Percentiles rank a stretch among this genome's conserved stretches.
These are phyloP conservation scores for Drosophila elegans DNA, from an alignment of 1,140 invertebrate genomes.

Conservation along the genomic window DNA sequence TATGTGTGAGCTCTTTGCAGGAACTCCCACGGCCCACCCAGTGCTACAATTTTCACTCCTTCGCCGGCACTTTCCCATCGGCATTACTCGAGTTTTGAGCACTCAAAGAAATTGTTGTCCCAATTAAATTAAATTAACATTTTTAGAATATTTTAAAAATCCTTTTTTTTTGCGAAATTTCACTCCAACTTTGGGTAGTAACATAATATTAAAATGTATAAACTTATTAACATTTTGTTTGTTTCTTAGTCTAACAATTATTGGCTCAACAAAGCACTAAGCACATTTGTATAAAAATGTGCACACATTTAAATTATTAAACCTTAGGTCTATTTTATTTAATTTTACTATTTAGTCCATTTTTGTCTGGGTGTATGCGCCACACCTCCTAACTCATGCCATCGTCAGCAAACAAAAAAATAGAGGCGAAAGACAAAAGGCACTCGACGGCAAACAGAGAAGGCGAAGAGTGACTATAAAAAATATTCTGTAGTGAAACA, in stretches of 20 bases:
- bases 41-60: conserved; percentile 80
- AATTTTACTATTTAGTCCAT: conserved; percentile 1
- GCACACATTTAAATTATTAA: no score
- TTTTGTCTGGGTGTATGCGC: conserved; percentile 33
- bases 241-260: no score
- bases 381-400: conserved; percentile 46
- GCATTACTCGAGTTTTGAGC: conserved; percentile 17
- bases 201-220: no score
- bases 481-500: conserved; percentile 79
- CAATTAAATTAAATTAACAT: no score
- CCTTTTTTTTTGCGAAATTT: no score
- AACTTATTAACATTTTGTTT: no score
- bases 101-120: neutral
- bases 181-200: no score
- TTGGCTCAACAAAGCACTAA: no score
- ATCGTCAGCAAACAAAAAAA: conserved; percentile 58
- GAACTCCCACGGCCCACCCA: conserved; percentile 82
- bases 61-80: conserved; percentile 63
- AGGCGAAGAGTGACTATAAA: conserved; percentile 57
- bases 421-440: conserved; percentile 69
- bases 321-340: neutral
- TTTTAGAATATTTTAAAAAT: no score
- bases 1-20: conserved; percentile 25
- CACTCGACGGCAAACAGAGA: conserved; percentile 56
- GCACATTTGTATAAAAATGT: no score